Evolutionary conservation across 1,140 invertebrate genomes (phyloP), one percentile per base, ranked within the genome.

Genomic region (Micrasema longulum): DNA sequence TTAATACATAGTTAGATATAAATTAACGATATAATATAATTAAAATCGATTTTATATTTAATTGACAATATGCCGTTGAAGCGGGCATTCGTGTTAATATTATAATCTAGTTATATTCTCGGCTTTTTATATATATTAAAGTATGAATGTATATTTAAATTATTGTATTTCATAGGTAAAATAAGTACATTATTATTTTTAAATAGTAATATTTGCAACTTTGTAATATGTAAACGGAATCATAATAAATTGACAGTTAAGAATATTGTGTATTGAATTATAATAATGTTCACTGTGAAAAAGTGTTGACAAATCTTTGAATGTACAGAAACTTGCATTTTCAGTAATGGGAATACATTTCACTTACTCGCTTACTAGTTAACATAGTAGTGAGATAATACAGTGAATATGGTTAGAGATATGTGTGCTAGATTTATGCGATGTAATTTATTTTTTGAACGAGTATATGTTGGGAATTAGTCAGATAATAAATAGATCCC

Each of bases 401-500:
- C 6, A 1, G 45, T 48, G 18, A 48, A 18, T 20, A 48, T 48
- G 16, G 47, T 48, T 48, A 6, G 47, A 5, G 10, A 48, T 20
- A 48, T 70, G 67, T 69, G 68, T 70, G 60, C 57, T 70, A 70
- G 68, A 70, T 23, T 63, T 62, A 69, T 64, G 60, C 55, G 41
- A 45, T 70, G 55, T 64, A 63, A 70, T 70, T 70, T 70, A 70
- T 70, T 70, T 69, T 70, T 57, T 70, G 68, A 57, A 63, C 57
- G 78, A 78, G 50, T 78, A 77, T 79, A 79, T 81, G 80, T 78
- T 79, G 76, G 83, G 78, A 82, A 82, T 84, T 84, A 36, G 77
- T 84, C 82, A 81, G 78, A 81, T 77, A 82, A 60, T 84, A 81
- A 82, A 60, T 84, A 81, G 80, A 75, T 82, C 68, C 68, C 68